These are phyloP conservation scores for Pantherophis alleghaniensis DNA, from an alignment of 2,797 vertebrate species.

Conservation along the genomic window DNA sequence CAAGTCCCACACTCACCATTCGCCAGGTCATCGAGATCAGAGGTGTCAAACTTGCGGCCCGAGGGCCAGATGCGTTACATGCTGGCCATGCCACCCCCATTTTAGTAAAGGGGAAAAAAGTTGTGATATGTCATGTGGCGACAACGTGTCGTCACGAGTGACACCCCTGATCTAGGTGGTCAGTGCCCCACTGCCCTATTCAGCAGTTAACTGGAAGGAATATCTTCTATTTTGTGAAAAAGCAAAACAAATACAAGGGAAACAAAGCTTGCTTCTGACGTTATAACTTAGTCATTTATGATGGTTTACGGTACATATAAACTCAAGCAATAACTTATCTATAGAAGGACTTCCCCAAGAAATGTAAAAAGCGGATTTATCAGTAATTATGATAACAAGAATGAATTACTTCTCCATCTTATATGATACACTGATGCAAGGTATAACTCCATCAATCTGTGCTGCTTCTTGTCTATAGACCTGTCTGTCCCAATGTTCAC, in stretches of 20 bases:
- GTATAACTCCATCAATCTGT: neutral
- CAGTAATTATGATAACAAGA: neutral
- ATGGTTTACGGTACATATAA: neutral
- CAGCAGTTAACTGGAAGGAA: neutral
- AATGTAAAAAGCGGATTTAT: neutral
- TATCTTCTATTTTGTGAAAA: neutral
- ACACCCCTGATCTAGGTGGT: neutral
- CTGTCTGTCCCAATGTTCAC: neutral
- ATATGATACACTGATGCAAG: neutral
- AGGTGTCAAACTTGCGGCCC: no score
- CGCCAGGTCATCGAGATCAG: neutral
- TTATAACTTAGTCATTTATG: neutral
- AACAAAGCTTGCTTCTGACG: neutral
- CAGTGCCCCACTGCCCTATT: neutral
- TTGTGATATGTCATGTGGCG: fast-evolving
- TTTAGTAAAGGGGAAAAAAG: no score
- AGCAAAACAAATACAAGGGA: neutral
- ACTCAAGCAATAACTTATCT: neutral
- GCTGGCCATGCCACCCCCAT: no score
- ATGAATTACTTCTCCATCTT: neutral
- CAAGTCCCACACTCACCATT: neutral
- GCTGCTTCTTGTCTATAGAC: neutral
- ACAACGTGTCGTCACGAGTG: no score
- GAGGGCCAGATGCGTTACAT: fast-evolving
- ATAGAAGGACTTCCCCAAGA: neutral